phyloP scores from a whole-genome alignment of 2,113 vertebrate species.

The Salvelinus fontinalis region DNA sequence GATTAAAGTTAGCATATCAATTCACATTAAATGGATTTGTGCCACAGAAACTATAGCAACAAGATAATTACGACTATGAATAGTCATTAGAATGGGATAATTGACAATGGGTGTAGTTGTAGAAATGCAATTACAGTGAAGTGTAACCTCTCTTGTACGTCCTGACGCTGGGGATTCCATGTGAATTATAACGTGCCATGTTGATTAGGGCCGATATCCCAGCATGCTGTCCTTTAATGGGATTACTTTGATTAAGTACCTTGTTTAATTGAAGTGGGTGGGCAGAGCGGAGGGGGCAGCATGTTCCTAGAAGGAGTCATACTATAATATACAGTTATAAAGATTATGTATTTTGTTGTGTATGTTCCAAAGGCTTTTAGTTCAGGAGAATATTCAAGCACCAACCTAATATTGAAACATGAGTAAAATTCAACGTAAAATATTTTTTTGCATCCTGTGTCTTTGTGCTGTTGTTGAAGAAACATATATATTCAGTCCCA shows the following conservation, averaged over 20 bases:
- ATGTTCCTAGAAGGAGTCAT: background rate
- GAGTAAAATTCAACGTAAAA: too few relatives aligned
- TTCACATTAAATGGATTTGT: slow-evolving; percentile 2
- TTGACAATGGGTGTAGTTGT: slow-evolving; percentile 11
- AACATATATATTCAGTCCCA: too few relatives aligned
- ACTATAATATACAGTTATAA: too few relatives aligned
- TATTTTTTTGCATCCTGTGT: too few relatives aligned
- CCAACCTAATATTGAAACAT: too few relatives aligned
- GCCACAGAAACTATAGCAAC: background rate
- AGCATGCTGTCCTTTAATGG: background rate
- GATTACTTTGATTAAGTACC: background rate
- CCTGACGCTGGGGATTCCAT: slow-evolving; percentile 9
- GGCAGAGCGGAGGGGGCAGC: background rate
- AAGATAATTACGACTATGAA: slow-evolving; percentile 11
- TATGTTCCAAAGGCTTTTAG: too few relatives aligned
- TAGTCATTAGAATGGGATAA: slow-evolving; percentile 19
- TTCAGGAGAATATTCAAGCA: too few relatives aligned
- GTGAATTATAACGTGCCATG: background rate
- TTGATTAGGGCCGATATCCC: slow-evolving; percentile 1
- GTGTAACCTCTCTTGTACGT: slow-evolving; percentile 8
- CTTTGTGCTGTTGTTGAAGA: too few relatives aligned
- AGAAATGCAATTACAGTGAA: slow-evolving; percentile 16
- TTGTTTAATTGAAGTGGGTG: background rate
- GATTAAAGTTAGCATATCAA: slow-evolving; percentile 1
- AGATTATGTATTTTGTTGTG: too few relatives aligned